Conservation (phyloP, 1,140 invertebrate species). For the Temnothorax longispinosus region DNA sequence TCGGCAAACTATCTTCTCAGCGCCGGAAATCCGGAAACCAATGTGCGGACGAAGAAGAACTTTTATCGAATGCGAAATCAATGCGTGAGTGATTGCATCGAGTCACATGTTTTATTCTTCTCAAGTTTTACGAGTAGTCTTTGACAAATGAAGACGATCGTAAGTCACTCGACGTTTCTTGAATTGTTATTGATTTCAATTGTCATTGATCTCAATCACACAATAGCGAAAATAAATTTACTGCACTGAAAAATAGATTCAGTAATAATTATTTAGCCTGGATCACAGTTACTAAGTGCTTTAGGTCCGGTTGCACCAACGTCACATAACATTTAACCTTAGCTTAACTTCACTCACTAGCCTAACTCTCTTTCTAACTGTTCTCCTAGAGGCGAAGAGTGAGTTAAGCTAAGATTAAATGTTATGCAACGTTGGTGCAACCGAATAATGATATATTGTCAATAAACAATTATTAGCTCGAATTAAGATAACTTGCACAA, state of each 20-base stretch:
- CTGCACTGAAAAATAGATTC: no score
- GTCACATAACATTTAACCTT: no score
- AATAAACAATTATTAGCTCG: neutral
- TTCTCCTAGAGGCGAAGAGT: no score
- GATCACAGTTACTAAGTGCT: no score
- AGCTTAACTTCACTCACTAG: no score
- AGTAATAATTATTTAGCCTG: no score
- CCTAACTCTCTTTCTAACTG: no score
- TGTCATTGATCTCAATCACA: neutral
- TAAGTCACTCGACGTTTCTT: slow-evolving; percentile 8
- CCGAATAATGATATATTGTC: neutral
- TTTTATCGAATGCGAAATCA: slow-evolving; percentile 27
- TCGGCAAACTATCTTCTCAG: neutral
- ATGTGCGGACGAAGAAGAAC: slow-evolving; percentile 12
- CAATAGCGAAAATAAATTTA: neutral
- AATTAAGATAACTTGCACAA: neutral
- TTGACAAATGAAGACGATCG: neutral
- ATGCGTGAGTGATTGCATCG: neutral
- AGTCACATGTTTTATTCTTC: neutral
- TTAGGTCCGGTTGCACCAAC: no score
- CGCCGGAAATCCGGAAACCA: slow-evolving; percentile 18
- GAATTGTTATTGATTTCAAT: slow-evolving; percentile 1
- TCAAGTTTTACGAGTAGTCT: neutral
- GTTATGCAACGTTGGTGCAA: no score
- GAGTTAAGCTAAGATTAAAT: no score